Percentiles rank a stretch among this genome's conserved stretches.
Evolutionary conservation across 2,113 vertebrate genomes (phyloP).

Genomic region (Paralichthys olivaceus): DNA sequence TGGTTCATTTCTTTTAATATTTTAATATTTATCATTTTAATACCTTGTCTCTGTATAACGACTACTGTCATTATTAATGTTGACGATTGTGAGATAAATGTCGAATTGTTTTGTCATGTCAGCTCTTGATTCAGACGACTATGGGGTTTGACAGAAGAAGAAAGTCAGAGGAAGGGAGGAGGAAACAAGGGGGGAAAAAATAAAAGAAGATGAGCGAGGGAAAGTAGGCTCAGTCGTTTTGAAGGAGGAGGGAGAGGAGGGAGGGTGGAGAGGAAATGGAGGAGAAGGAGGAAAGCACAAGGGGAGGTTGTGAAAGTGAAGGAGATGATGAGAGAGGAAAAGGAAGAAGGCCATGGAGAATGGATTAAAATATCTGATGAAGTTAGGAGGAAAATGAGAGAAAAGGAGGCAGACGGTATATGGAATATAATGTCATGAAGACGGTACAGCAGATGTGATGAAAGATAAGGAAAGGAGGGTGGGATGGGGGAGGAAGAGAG

Average conservation of each 20-base stretch:
- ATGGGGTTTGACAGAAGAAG: neutral
- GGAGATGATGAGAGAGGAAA: constrained; percentile 57
- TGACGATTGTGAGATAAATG: neutral
- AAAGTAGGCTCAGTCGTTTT: too few relatives aligned
- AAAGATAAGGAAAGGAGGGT: neutral
- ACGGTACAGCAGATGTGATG: neutral
- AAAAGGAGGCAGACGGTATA: neutral
- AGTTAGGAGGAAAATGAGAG: constrained; percentile 7
- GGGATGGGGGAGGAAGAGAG: neutral
- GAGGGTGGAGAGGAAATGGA: too few relatives aligned
- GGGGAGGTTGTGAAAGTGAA: neutral
- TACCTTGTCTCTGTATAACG: neutral
- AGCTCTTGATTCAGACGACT: neutral
- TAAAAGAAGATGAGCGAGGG: neutral
- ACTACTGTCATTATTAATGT: neutral
- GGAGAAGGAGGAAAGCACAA: neutral
- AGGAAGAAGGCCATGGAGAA: neutral
- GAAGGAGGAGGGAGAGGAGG: neutral
- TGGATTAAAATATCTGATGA: neutral
- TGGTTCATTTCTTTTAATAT: neutral
- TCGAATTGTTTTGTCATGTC: neutral
- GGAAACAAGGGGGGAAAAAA: neutral
- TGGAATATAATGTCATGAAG: neutral
- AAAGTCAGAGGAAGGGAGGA: neutral
- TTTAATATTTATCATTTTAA: neutral